phyloP scores from a whole-genome alignment of 2,888 invertebrate genomes.

The Anorthoa munda region DNA sequence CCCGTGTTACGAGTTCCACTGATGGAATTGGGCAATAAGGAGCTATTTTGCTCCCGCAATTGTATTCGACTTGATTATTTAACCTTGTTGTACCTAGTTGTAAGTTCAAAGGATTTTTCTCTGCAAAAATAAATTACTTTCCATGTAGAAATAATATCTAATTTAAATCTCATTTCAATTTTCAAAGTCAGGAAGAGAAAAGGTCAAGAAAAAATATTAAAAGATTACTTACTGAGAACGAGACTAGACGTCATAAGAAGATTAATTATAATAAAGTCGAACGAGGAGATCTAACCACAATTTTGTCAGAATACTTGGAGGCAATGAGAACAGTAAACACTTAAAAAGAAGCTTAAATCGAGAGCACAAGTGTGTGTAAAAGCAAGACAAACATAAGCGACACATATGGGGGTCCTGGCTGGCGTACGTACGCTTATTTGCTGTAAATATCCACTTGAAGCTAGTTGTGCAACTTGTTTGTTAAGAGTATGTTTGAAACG shows the following conservation, averaged over 20 bases:
- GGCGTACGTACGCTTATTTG: slow-evolving; percentile 35
- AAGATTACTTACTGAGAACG: slow-evolving; percentile 1
- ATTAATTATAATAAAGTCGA: slow-evolving; percentile 5
- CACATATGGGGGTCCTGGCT: slow-evolving; percentile 34
- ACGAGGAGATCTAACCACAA: not conserved
- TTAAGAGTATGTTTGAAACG: slow-evolving; percentile 55
- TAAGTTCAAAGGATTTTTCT: slow-evolving; percentile 8
- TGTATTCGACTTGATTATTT: slow-evolving; percentile 42
- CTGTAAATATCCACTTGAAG: slow-evolving; percentile 57
- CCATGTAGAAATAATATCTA: not conserved
- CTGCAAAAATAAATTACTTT: not conserved
- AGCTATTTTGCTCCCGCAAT: slow-evolving; percentile 48
- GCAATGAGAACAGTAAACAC: not conserved
- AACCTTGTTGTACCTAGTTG: slow-evolving; percentile 12
- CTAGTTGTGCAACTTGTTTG: slow-evolving; percentile 60
- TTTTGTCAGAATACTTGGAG: not conserved
- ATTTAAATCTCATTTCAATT: not conserved
- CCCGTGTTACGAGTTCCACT: slow-evolving; percentile 44
- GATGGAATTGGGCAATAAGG: slow-evolving; percentile 60
- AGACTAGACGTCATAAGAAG: not conserved
- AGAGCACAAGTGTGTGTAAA: slow-evolving; percentile 8
- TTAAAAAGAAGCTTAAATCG: slow-evolving; percentile 12
- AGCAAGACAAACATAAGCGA: slow-evolving; percentile 29
- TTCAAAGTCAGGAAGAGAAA: not conserved
- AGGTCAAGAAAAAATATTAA: slow-evolving; percentile 2